Evolutionary conservation across 2,113 vertebrate species (phyloP), one percentile per base, ranked within the genome.

Genomic region (Tiliqua scincoides): DNA sequence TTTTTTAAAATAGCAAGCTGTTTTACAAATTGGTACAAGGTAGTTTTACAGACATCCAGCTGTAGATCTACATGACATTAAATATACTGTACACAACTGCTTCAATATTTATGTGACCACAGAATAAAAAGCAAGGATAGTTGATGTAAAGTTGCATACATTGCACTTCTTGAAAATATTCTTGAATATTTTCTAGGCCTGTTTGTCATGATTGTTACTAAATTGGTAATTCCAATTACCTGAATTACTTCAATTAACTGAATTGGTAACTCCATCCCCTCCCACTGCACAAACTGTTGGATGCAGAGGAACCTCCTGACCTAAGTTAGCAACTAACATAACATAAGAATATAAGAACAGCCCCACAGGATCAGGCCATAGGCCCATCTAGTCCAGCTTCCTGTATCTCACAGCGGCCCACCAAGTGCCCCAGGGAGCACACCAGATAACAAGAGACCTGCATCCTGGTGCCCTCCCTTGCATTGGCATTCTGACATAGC

Each of bases 1-100:
- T n/a, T 79, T 90, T 37, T 37, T 79, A 40, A 23, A 79, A 70
- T 35, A 61, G 48, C 27, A 84, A 73, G 17, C 87, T 83, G 1
- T 0, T 76, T 57, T 40, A 2, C 17, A 14, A 30, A 73, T 40
- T 61, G 48, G 70, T 27, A 9, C 57, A 78, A 87, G 73, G 65
- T 63, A 63, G 0, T 0, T 70, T 83, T 37, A 52, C 78, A 37
- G 79, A 27, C 74, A 73, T 75, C 27, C 37, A 71, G 27, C 2
- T 87, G 74, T 23, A 84, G 82, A 84, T 89, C 85, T 84, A 76
- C 37, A 27, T 92, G 84, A 76, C 67, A 88, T 86, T 84, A 61
- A n/a, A 89, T 62, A 65, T 30, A 62, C 48, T 67, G 43, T 48
- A 48, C 43, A 48, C 76, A 23, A 52, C 15, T 25, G 2, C 30